Evolutionary conservation across 1,140 invertebrate species (phyloP).

Genomic region (Anoplolepis gracilipes): DNA sequence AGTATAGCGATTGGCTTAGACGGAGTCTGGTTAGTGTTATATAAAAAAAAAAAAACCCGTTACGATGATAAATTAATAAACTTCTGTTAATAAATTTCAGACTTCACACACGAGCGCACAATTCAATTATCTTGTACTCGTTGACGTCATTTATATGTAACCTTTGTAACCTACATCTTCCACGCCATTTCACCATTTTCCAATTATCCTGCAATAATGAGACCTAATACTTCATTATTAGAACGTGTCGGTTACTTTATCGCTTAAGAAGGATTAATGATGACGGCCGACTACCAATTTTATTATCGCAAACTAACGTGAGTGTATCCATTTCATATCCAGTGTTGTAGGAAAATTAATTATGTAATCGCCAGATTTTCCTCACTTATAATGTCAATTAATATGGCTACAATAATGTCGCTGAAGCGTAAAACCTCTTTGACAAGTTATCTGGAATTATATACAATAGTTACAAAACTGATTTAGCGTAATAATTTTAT

Average conservation of each 20-base stretch:
- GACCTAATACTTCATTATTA: slow-evolving; percentile 58
- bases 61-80: slow-evolving; percentile 58
- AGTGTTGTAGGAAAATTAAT: slow-evolving; percentile 31
- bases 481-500: not conserved
- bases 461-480: too few species aligned
- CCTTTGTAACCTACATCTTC: slow-evolving; percentile 54
- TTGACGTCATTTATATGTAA: slow-evolving; percentile 52
- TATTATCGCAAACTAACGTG: slow-evolving; percentile 51
- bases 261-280: slow-evolving; percentile 61
- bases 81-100: slow-evolving; percentile 35
- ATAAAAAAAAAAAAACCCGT: not conserved
- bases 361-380: slow-evolving; percentile 24
- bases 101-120: slow-evolving; percentile 11
- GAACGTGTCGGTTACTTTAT: slow-evolving; percentile 58
- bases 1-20: slow-evolving; percentile 26
- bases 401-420: slow-evolving; percentile 26
- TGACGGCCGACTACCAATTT: slow-evolving; percentile 50
- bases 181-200: slow-evolving; percentile 52
- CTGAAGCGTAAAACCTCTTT: not conserved
- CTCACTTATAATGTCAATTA: not conserved
- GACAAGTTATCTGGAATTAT: slow-evolving; percentile 6
- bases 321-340: slow-evolving; percentile 31
- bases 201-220: slow-evolving; percentile 60
- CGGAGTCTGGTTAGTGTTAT: not conserved
- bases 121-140: slow-evolving; percentile 46